Evolutionary conservation across 2,797 vertebrate species (phyloP), one percentile per base, ranked within the genome.

Genomic region (Chelmon rostratus): DNA sequence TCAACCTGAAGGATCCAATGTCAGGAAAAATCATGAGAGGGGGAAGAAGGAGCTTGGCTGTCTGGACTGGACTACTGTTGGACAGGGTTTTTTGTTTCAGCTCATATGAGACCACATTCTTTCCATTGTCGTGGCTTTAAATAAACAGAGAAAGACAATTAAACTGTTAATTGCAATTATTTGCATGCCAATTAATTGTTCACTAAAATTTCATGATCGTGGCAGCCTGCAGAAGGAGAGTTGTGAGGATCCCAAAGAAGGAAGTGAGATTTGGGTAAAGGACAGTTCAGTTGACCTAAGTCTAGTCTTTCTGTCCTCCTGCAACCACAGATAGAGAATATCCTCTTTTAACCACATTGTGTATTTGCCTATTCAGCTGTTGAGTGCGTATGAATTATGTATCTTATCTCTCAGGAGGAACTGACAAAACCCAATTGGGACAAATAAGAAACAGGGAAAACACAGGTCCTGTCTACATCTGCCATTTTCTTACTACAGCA

Each of bases 381-480:
- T 70, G 6, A 33, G 11, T 18, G 56, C 57, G 21, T 25, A 28
- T 10, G 15, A 18, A 4, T 25, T 44, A 18, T 70, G 80, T 49
- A 21, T 38, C 12, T 61, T 5, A 47, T 44, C 19, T 49, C 33
- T 31, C 28, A 25, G 6, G 21, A 63, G 25, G 33, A 68, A 62
- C 38, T 70, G 68, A 42, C 21, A 52, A 67, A 75, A 46, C 28
- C 42, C 46, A 46, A 40, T 23, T 59, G 56, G 19, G 49, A 54
- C 4, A 9, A 58, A 74, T 42, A 61, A 46, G 18, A 68, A 77
- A 31, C 11, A 9, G 7, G 19, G n/a, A 7, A 54, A 49, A 74
- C 0, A 18, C 40, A 4, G 8, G 25, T 64, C 28, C 56, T 11
- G 18, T 74, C 50, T 31, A 28, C 52, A 59, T 46, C 25, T 57